phyloP scores from a whole-genome alignment of 2,888 invertebrate genomes.

The Ferdinandea cuprea region DNA sequence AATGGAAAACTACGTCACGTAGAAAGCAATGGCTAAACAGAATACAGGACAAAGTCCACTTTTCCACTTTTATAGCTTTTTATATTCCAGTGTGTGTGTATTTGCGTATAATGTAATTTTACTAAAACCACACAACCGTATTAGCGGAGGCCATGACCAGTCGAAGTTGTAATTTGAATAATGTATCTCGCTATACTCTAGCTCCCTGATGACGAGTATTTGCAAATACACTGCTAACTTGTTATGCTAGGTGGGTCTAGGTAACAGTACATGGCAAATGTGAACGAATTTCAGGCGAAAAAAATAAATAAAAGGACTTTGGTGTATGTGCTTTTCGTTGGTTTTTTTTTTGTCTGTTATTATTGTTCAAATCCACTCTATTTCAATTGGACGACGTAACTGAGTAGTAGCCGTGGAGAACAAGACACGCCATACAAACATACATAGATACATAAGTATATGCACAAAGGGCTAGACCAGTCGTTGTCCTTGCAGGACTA shows the following conservation, averaged over 20 bases:
- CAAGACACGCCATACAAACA: constrained; percentile 37
- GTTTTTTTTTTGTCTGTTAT: too few species aligned
- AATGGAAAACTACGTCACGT: constrained; percentile 30
- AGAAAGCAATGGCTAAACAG: background rate
- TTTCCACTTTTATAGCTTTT: constrained; percentile 55
- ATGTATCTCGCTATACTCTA: constrained; percentile 68
- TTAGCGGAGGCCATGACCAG: constrained; percentile 22
- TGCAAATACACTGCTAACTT: constrained; percentile 68
- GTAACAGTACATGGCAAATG: too few species aligned
- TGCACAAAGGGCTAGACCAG: constrained; percentile 51
- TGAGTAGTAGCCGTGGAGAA: constrained; percentile 60
- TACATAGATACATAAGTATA: too few species aligned
- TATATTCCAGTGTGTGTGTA: constrained; percentile 13
- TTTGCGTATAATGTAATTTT: constrained; percentile 67
- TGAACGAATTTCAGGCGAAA: too few species aligned
- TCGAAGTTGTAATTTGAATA: constrained; percentile 69
- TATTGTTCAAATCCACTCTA: constrained; percentile 61
- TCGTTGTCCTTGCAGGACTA: constrained; percentile 15
- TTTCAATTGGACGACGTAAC: constrained; percentile 73
- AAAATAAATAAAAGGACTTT: constrained; percentile 32
- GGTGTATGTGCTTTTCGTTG: background rate
- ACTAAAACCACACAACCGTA: constrained; percentile 63
- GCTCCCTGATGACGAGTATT: constrained; percentile 61
- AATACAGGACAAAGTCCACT: background rate
- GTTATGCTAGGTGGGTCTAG: background rate